Percentiles rank a stretch among this genome's conserved stretches.
phyloP scores from a whole-genome alignment of 2,888 invertebrate species.

The Cataglyphis livida region DNA sequence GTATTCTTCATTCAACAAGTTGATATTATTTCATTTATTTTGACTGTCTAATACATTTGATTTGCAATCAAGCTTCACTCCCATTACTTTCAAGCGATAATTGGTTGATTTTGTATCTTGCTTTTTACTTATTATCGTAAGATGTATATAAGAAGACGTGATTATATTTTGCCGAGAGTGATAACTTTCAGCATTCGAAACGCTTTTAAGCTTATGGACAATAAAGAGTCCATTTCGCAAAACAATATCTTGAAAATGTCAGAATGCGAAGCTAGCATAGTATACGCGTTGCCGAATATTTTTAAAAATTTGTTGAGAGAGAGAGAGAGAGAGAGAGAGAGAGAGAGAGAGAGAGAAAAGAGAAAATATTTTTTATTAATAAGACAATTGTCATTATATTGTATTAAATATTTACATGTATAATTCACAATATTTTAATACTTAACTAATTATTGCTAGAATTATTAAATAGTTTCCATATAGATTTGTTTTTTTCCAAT shows the following conservation, averaged over 20 bases:
- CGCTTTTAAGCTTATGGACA: constrained; percentile 40
- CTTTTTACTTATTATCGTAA: background rate
- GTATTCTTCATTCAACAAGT: background rate
- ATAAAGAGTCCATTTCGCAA: background rate
- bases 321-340: background rate
- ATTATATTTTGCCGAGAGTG: background rate
- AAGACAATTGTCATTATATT: background rate
- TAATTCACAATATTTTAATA: background rate
- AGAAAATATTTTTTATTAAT: background rate
- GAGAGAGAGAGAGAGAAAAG: too few species aligned
- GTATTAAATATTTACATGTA: background rate
- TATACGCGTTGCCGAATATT: background rate
- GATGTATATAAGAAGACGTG: background rate
- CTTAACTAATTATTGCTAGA: background rate
- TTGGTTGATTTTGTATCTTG: background rate
- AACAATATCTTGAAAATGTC: background rate
- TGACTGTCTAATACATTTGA: too few species aligned
- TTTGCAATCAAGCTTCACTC: background rate
- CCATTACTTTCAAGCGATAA: background rate
- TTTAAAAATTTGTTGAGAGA: background rate
- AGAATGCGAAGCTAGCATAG: background rate
- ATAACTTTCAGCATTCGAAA: background rate
- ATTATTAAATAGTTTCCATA: background rate
- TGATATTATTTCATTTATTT: background rate
- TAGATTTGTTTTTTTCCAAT: background rate